Conservation (phyloP, 2,888 invertebrate genomes). For the Acanthosepion lycidas region DNA sequence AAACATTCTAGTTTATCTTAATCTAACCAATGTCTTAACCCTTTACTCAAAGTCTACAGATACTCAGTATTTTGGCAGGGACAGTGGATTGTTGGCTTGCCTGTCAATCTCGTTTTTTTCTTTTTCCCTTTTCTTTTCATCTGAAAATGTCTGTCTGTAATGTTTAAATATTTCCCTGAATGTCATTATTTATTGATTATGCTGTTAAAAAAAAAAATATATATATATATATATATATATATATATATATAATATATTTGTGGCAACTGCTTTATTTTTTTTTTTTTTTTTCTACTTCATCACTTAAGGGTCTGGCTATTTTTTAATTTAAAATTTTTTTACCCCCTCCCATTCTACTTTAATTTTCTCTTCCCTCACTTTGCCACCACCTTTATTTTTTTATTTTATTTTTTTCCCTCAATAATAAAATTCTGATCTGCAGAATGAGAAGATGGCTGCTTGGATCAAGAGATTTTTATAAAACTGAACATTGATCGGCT, state of each 20-base stretch:
- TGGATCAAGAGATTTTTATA: background rate
- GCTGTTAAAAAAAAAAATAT: background rate
- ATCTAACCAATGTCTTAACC: background rate
- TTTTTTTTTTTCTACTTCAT: background rate
- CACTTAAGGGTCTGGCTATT: background rate
- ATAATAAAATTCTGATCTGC: background rate
- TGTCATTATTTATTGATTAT: constrained; percentile 33
- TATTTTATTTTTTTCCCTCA: no score
- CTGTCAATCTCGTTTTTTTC: background rate
- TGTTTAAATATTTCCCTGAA: background rate
- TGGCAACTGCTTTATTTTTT: background rate
- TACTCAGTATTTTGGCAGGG: background rate
- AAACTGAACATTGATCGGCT: background rate
- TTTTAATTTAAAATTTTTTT: background rate
- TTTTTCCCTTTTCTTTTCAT: background rate
- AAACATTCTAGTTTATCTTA: background rate
- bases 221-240: no score
- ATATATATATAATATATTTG: background rate
- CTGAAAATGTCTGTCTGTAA: background rate
- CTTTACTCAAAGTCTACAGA: background rate
- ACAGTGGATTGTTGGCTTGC: background rate
- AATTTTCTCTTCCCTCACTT: background rate
- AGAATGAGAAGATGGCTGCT: background rate
- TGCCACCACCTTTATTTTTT: background rate
- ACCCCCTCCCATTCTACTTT: background rate